Conservation (phyloP, 2,888 invertebrate genomes). For the Agrotis segetum region DNA sequence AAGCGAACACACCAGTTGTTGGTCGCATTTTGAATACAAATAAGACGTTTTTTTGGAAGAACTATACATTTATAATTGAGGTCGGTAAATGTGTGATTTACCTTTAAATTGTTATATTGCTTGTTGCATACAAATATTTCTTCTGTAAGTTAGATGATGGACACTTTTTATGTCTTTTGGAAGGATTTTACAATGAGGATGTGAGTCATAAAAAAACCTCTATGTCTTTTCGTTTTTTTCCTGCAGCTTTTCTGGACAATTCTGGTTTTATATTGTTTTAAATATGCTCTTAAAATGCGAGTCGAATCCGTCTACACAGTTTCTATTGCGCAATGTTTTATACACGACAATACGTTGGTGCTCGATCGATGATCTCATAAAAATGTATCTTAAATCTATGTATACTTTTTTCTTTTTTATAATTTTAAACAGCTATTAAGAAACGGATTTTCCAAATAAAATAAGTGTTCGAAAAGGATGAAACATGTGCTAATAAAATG, state of each 20-base stretch:
- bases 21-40: constrained; percentile 78
- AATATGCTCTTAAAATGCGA: constrained; percentile 13
- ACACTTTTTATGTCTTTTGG: constrained; percentile 40
- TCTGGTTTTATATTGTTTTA: neutral
- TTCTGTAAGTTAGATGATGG: constrained; percentile 13
- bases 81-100: constrained; percentile 65
- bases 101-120: constrained; percentile 53
- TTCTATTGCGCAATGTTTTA: neutral
- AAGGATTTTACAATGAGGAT: constrained; percentile 47
- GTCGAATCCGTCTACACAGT: neutral
- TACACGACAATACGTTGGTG: neutral
- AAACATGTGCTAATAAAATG: constrained; percentile 17
- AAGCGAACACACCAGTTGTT: constrained; percentile 76
- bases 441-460: constrained; percentile 22
- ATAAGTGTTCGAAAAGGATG: neutral
- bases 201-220: constrained; percentile 33
- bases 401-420: neutral
- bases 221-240: constrained; percentile 18
- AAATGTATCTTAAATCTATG: neutral
- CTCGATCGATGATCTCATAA: constrained; percentile 24
- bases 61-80: constrained; percentile 64
- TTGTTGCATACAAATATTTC: constrained; percentile 53
- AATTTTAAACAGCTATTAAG: neutral
- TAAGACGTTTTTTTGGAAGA: constrained; percentile 73
- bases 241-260: constrained; percentile 18